These are phyloP conservation scores for Physeter macrocephalus DNA, from an alignment of 2,113 vertebrate genomes.

Conservation along the genomic window DNA sequence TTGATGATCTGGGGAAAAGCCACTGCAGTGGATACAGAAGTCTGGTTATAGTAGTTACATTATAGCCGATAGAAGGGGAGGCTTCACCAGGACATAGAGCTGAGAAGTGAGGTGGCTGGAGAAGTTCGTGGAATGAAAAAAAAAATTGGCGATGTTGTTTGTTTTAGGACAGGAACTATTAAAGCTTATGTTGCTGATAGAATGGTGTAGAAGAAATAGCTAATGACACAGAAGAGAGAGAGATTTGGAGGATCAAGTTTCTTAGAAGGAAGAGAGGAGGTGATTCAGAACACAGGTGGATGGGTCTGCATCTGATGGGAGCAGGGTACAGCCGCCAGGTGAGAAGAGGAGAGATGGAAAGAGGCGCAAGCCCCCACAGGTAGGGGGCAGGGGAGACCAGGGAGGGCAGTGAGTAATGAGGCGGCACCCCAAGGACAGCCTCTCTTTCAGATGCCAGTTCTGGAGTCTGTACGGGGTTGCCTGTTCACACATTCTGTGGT, in stretches of 20 bases:
- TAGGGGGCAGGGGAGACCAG: fast-evolving
- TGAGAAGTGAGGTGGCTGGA: not conserved
- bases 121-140: fast-evolving
- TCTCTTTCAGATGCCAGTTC: no score
- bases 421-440: fast-evolving
- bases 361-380: fast-evolving
- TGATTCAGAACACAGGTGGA: not conserved
- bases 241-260: not conserved
- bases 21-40: not conserved
- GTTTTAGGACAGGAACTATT: fast-evolving
- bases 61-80: fast-evolving
- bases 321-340: fast-evolving
- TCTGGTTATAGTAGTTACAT: fast-evolving
- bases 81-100: fast-evolving
- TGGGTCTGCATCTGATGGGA: fast-evolving
- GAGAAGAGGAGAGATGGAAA: fast-evolving
- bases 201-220: not conserved
- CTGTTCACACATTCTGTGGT: not conserved
- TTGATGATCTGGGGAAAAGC: fast-evolving
- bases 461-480: fast-evolving
- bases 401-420: fast-evolving
- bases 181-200: not conserved
- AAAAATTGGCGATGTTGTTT: not conserved
- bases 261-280: not conserved
- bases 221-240: not conserved